These are phyloP conservation scores for Amaurobius ferox DNA, from an alignment of 2,888 invertebrate species.

Conservation along the genomic window DNA sequence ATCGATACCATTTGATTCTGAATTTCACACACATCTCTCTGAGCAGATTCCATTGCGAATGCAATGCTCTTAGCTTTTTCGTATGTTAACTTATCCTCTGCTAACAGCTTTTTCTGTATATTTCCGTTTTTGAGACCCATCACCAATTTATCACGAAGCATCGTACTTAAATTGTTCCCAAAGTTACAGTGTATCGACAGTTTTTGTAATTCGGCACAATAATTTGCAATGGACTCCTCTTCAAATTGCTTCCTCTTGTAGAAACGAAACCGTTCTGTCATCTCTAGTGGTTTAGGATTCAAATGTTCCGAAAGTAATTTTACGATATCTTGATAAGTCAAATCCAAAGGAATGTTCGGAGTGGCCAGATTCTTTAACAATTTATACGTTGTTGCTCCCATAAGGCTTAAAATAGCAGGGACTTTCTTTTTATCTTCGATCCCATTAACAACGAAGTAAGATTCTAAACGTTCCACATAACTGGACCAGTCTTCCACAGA, in stretches of 20 bases:
- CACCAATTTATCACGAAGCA: slow-evolving; percentile 52
- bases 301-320: slow-evolving; percentile 43
- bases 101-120: slow-evolving; percentile 56
- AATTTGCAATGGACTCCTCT: slow-evolving; percentile 51
- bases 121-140: slow-evolving; percentile 50
- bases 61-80: slow-evolving; percentile 51
- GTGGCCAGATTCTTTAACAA: slow-evolving; percentile 40
- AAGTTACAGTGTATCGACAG: slow-evolving; percentile 49
- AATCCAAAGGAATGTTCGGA: slow-evolving; percentile 34
- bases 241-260: slow-evolving; percentile 57
- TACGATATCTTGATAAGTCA: slow-evolving; percentile 40
- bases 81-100: slow-evolving; percentile 52
- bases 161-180: slow-evolving; percentile 48
- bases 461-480: slow-evolving; percentile 52
- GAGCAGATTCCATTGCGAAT: slow-evolving; percentile 54
- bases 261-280: slow-evolving; percentile 53
- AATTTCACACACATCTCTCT: slow-evolving; percentile 55
- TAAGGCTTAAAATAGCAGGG: slow-evolving; percentile 51
- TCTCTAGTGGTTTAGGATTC: slow-evolving; percentile 47
- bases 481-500: slow-evolving; percentile 42
- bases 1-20: slow-evolving; percentile 50
- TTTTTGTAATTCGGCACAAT: slow-evolving; percentile 53
- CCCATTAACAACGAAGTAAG: slow-evolving; percentile 53
- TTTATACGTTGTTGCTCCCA: slow-evolving; percentile 47
- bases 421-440: slow-evolving; percentile 46